Base-by-base conservation (phyloP, 2,113 vertebrate species). In the Eulacestoma nigropectus region DNA sequence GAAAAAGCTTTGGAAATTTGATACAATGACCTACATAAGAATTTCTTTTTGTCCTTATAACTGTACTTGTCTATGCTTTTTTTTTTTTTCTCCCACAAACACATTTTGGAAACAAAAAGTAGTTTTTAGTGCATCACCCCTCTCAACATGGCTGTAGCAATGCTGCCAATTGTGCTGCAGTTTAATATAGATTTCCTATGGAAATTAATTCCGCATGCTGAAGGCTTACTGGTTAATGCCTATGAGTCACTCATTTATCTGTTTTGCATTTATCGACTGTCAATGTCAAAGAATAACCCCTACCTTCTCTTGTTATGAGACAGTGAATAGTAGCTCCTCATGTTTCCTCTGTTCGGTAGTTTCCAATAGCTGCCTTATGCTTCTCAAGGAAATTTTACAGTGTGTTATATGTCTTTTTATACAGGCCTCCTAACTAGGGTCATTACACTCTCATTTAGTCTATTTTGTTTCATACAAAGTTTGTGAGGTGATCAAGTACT, bases 201-300 rank as follows among this genome's bases (percentile, higher is more conserved):
- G 85, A 94, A 95, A 96, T 95, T 69, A 90, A 91, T 89, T 93
- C 93, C 95, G 96, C 75, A 88, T 85, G 91, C 82, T 88, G 67
- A 92, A 67, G 85, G 56, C 63, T 96, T 91, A 86, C 75, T 90
- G 63, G 70, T 70, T 94, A 94, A 83, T 95, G 90, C 39, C 47
- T 53, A 46, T 1, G 1, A 94, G 82, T 93, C 81, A 92, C 60
- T 93, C 72, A 89, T 90, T 90, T 96, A 92, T 86, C 89, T 90
- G 94, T 77, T 97, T 90, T 70, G 25, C 87, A 94, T 96, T 96
- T 90, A 83, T 88, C 1, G 7, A 81, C 75, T 88, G 91, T 85
- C 90, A 90, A 27, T 94, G 83, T 77, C 76, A 88, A 16, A 90
- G 59, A 83, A 83, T 85, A 83, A 49, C 37, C 77, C 55, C 87